A percentile compares a stretch with the other conserved stretches of the same genome.
These are phyloP conservation scores for Chelonia mydas DNA, from an alignment of 2,797 vertebrate species.

Conservation along the genomic window DNA sequence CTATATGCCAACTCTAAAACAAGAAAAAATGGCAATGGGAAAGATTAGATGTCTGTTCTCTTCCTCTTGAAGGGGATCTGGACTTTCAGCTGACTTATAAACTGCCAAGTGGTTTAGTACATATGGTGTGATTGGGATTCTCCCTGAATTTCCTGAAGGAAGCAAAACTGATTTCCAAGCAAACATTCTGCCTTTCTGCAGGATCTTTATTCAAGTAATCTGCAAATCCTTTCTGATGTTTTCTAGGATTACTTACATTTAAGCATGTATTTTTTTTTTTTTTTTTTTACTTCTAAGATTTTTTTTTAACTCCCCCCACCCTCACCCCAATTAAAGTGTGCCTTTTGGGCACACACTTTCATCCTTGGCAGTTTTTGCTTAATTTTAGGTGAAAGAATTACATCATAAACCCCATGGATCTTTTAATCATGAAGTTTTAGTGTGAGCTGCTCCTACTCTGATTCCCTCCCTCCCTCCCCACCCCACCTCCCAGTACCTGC, in stretches of 20 bases:
- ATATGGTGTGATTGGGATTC: not conserved
- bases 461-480: not conserved
- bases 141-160: not conserved
- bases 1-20: not conserved
- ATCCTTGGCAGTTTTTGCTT: not conserved
- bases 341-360: not conserved
- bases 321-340: no score
- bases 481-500: not conserved
- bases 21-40: not conserved
- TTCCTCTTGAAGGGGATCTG: not conserved
- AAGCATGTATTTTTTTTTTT: not conserved
- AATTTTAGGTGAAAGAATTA: fast-evolving
- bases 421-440: not conserved
- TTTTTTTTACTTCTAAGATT: no score
- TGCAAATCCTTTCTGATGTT: not conserved
- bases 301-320: no score
- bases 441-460: not conserved
- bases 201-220: not conserved
- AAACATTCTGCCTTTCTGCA: not conserved
- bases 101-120: not conserved
- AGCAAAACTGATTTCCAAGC: not conserved
- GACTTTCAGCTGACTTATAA: not conserved
- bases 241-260: not conserved
- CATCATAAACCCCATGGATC: not conserved
- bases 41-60: not conserved